phyloP scores from a whole-genome alignment of 2,113 vertebrate species.

The Lanius collurio region DNA sequence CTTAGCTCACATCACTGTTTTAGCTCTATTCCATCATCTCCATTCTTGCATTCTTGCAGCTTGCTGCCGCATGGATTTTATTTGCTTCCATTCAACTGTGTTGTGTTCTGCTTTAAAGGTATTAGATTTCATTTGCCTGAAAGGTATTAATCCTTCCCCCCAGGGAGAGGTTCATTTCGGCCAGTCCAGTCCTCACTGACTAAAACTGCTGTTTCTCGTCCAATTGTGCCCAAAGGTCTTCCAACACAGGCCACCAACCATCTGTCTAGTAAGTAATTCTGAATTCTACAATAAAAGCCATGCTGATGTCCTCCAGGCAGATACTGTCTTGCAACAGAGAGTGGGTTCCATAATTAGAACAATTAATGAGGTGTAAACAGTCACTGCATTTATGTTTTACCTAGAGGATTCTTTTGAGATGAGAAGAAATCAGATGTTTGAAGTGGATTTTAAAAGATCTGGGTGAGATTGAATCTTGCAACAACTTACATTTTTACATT shows the following conservation, averaged over 20 bases:
- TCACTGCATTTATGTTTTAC: neutral
- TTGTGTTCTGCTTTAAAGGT: neutral
- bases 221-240: slow-evolving; percentile 83
- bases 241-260: slow-evolving; percentile 76
- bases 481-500: neutral
- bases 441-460: neutral
- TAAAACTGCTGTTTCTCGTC: slow-evolving; percentile 82
- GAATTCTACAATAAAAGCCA: neutral
- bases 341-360: neutral
- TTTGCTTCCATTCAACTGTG: neutral
- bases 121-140: neutral
- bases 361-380: neutral
- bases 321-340: neutral
- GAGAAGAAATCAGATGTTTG: neutral
- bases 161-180: slow-evolving; percentile 92
- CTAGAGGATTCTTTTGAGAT: neutral
- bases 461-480: neutral
- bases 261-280: slow-evolving; percentile 84
- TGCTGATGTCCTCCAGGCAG: neutral
- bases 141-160: neutral
- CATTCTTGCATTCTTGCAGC: neutral
- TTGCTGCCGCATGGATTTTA: neutral
- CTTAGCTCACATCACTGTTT: neutral
- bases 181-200: slow-evolving; percentile 89
- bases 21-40: neutral